These are phyloP conservation scores for Cotesia chilonis DNA, from an alignment of 1,140 invertebrate genomes.

Conservation along the genomic window DNA sequence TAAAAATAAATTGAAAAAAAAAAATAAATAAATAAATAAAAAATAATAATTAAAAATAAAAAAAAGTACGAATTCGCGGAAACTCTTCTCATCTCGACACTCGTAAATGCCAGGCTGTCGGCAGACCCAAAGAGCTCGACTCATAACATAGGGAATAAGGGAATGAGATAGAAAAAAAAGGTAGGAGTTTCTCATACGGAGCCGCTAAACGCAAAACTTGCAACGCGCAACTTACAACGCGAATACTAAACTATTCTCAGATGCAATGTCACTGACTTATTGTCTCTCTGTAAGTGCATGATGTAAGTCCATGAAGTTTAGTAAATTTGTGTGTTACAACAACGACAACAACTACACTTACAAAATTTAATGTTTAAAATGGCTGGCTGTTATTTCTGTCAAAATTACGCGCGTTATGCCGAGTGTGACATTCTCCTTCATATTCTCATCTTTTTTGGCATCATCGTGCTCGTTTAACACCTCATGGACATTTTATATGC, in stretches of 20 bases:
- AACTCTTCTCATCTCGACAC: constrained; percentile 15
- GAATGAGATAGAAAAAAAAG: constrained; percentile 26
- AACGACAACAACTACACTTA: background rate
- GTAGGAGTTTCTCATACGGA: constrained; percentile 30
- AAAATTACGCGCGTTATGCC: constrained; percentile 56
- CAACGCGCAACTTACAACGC: background rate
- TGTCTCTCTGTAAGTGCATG: constrained; percentile 47
- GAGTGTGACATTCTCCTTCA: constrained; percentile 47
- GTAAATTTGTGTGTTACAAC: too few relatives aligned
- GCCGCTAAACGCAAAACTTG: constrained; percentile 19
- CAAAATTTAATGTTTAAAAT: constrained; percentile 17
- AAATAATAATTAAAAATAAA: constrained; percentile 10
- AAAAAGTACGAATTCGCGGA: background rate
- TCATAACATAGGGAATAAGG: constrained; percentile 20
- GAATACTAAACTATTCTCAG: constrained; percentile 46
- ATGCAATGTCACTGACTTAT: constrained; percentile 56
- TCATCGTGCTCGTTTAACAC: constrained; percentile 45
- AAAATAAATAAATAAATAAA: background rate
- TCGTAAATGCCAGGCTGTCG: constrained; percentile 26
- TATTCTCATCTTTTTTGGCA: constrained; percentile 24
- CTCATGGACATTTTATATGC: constrained; percentile 33
- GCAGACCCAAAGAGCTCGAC: too few relatives aligned
- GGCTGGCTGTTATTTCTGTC: constrained; percentile 60
- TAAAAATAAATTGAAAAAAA: constrained; percentile 1
- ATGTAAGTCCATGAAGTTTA: too few relatives aligned